A percentile compares a stretch with the other conserved stretches of the same genome.
These are phyloP conservation scores for Psix sp. DNA, from an alignment of 1,140 invertebrate genomes.

Conservation along the genomic window DNA sequence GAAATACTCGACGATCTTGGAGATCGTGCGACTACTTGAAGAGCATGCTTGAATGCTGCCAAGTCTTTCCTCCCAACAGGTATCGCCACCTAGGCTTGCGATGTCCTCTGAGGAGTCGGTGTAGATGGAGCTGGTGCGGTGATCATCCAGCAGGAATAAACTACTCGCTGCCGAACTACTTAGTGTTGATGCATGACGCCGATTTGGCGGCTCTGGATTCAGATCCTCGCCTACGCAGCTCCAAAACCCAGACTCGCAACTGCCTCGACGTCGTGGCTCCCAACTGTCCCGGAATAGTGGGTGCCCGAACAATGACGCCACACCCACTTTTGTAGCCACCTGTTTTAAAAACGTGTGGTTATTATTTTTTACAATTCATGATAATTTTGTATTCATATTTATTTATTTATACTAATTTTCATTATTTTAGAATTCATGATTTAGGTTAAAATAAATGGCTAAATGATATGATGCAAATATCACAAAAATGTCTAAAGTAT, in stretches of 20 bases:
- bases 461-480: too few relatives aligned
- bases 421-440: too few relatives aligned
- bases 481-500: too few relatives aligned
- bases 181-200: slow-evolving; percentile 75
- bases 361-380: too few relatives aligned
- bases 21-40: slow-evolving; percentile 84
- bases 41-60: slow-evolving; percentile 74
- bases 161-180: slow-evolving; percentile 80
- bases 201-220: slow-evolving; percentile 75
- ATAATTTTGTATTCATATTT: too few relatives aligned
- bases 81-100: slow-evolving; percentile 86
- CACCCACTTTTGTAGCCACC: slow-evolving; percentile 74
- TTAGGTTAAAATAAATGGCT: too few relatives aligned
- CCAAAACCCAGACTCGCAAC: slow-evolving; percentile 92
- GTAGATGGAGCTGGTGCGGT: slow-evolving; percentile 88
- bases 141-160: slow-evolving; percentile 80
- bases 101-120: slow-evolving; percentile 92
- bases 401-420: too few relatives aligned
- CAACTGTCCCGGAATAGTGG: slow-evolving; percentile 76
- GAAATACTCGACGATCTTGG: slow-evolving; percentile 92
- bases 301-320: slow-evolving; percentile 76
- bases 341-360: slow-evolving; percentile 47
- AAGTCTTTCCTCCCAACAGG: slow-evolving; percentile 82
- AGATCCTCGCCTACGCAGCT: slow-evolving; percentile 87
- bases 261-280: slow-evolving; percentile 83